Conservation (phyloP, 2,888 invertebrate species). For the Zhuqinia jingwanae region DNA sequence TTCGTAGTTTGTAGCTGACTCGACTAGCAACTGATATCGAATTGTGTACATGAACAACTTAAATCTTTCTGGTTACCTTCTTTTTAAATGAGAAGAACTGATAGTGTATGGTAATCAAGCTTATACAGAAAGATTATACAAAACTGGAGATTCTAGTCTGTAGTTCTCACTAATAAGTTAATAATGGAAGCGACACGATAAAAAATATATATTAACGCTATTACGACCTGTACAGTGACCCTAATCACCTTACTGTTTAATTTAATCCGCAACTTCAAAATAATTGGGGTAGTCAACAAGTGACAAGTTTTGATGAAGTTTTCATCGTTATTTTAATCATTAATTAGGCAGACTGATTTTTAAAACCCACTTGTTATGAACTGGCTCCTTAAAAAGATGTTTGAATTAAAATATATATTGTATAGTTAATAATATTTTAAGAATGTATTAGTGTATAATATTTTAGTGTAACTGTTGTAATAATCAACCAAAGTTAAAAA, state of each 20-base stretch:
- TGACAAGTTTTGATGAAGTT: too few species aligned
- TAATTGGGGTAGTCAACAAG: not conserved
- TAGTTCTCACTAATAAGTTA: conserved; percentile 36
- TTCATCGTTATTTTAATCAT: not conserved
- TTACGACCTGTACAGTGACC: not conserved
- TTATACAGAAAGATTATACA: not conserved
- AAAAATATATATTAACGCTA: too few species aligned
- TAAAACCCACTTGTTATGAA: not conserved
- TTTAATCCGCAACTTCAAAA: not conserved
- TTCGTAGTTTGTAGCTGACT: too few species aligned
- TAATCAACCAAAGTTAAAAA: conserved; percentile 21
- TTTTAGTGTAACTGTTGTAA: too few species aligned
- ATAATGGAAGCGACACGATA: not conserved
- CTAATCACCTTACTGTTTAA: not conserved
- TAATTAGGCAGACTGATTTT: not conserved
- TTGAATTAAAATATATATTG: too few species aligned
- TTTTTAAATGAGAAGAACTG: not conserved
- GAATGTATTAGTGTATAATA: too few species aligned
- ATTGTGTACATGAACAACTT: too few species aligned
- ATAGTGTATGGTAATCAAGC: not conserved
- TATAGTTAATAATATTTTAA: too few species aligned
- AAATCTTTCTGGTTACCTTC: too few species aligned
- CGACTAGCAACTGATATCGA: too few species aligned
- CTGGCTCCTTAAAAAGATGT: not conserved
- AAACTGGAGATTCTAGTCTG: conserved; percentile 62